Base-by-base conservation (phyloP, 2,888 invertebrate genomes). In the Vannuccia rotundouncinata region DNA sequence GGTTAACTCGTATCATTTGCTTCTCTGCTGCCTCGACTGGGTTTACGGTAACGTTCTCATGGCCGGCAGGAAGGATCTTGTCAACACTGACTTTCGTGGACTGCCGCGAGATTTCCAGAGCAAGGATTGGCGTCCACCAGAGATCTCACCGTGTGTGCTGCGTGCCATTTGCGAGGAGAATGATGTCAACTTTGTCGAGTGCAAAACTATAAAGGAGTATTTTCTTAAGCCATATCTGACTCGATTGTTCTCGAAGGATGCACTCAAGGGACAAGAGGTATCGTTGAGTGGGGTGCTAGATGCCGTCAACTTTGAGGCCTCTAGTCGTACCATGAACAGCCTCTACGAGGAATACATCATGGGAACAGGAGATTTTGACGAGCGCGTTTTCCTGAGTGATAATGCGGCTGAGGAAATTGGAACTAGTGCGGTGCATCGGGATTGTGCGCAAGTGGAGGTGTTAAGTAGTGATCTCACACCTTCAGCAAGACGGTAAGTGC, bases 361-460 rank as follows among this genome's bases (percentile, higher is more conserved):
- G 59, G 94, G 92, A 86, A 92, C 93, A 82, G 95, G 96, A 0
- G 95, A 96, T 88, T 94, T 98, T 88, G 98, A 99, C 88, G 98
- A 99, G 88, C 91, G 96, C 85, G 94, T 98, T 88, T 95, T 98
- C 89, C 90, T 95, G 85, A 93, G 93, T 91, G 90, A 91, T 88
- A 90, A 90, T 85, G 90, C 91, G 0, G 89, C 88, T 82, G 88
- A 89, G 81, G 91, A 91, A 84, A 91, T 91, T 79, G 91, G 91
- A 10, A 90, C 80, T 13, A 73, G 22, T 73, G 45, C 45, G 5
- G 45, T 45, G 10, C 45, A 45, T 45, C 45, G 45, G 45, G 45
- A 45, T 17, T 45, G 45, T 45, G 45, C 45, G 5, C 45, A 45
- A 17, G 45, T 45, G 5, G 45, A 45, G 45, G 77, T 77, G 13